These are phyloP conservation scores for Mionectes macconnelli DNA, from an alignment of 2,113 vertebrate species.

Conservation along the genomic window DNA sequence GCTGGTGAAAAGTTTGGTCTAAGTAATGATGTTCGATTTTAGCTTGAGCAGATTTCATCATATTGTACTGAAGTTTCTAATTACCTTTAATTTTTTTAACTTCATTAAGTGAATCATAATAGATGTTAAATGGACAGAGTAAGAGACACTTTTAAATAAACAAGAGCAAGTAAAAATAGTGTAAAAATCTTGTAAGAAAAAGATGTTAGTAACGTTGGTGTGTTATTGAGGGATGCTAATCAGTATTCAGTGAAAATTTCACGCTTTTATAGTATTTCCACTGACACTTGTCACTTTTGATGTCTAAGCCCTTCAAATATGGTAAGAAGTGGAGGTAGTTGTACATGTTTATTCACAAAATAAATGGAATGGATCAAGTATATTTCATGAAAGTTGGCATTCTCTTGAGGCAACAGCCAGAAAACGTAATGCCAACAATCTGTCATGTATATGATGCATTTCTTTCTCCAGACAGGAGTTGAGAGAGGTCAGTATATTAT, in stretches of 20 bases:
- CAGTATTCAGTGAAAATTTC: neutral
- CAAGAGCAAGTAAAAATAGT: neutral
- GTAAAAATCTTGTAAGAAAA: neutral
- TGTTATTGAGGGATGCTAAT: neutral
- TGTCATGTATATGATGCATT: neutral
- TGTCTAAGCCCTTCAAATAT: neutral
- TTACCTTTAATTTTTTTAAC: neutral
- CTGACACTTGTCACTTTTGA: neutral
- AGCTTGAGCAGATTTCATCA: neutral
- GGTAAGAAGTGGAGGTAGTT: neutral
- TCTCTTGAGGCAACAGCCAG: neutral
- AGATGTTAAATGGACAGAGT: neutral
- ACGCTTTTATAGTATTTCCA: neutral
- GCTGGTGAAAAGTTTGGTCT: neutral
- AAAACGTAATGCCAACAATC: constrained; percentile 2
- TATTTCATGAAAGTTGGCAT: neutral
- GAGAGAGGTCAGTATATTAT: constrained; percentile 3
- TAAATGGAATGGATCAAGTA: neutral
- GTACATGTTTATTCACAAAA: neutral
- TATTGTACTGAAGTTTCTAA: neutral
- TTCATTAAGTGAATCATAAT: neutral
- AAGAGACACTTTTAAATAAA: neutral
- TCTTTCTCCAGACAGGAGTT: neutral
- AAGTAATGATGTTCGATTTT: neutral
- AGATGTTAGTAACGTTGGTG: neutral